Conservation (phyloP, 1,140 invertebrate genomes). For the Monomorium pharaonis region DNA sequence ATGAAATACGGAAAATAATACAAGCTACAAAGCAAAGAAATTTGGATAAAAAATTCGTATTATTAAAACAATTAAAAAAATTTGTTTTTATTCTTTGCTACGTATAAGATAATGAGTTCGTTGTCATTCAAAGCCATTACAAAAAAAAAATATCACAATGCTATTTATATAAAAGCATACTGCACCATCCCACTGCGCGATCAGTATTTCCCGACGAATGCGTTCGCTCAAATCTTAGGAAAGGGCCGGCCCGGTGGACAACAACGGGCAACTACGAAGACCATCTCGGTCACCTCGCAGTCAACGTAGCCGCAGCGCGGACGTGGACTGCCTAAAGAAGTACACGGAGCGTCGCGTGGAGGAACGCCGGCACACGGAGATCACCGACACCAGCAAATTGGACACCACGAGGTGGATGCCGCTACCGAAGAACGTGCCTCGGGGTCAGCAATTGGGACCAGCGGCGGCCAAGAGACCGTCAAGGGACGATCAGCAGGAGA, state of each 20-base stretch:
- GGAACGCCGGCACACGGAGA: slow-evolving; percentile 77
- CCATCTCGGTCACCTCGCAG: slow-evolving; percentile 79
- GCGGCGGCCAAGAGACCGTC: slow-evolving; percentile 56
- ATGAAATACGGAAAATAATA: neutral
- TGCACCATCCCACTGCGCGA: neutral
- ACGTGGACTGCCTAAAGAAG: slow-evolving; percentile 79
- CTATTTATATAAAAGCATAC: neutral
- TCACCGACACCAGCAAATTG: slow-evolving; percentile 63
- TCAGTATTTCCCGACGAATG: slow-evolving; percentile 8
- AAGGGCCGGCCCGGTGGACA: slow-evolving; percentile 76
- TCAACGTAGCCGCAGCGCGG: slow-evolving; percentile 78
- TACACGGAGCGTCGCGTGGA: slow-evolving; percentile 78
- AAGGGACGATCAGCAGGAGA: slow-evolving; percentile 31
- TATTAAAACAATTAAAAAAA: neutral
- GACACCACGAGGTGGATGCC: slow-evolving; percentile 72
- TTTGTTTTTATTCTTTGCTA: neutral
- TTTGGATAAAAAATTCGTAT: neutral
- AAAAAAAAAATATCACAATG: neutral
- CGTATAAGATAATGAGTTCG: neutral
- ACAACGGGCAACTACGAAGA: slow-evolving; percentile 72
- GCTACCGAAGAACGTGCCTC: slow-evolving; percentile 51
- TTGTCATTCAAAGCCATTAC: neutral
- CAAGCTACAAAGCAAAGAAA: neutral
- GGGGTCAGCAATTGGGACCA: slow-evolving; percentile 26
- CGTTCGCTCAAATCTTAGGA: slow-evolving; percentile 63